Evolutionary conservation across 2,113 vertebrate genomes (phyloP).

Genomic region (Typhlomys cinereus): DNA sequence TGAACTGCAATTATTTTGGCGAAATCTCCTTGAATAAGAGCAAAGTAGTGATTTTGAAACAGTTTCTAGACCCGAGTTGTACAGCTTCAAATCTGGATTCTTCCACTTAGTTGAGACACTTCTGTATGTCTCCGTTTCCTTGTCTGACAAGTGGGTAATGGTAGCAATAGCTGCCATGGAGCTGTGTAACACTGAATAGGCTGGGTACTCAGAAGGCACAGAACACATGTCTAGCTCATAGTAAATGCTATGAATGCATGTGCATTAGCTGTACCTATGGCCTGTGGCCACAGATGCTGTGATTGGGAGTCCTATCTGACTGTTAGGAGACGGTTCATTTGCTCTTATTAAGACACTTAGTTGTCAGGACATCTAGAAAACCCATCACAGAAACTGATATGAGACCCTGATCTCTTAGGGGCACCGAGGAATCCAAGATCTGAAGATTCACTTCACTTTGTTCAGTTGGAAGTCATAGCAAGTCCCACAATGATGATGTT

Average conservation of each 20-base stretch:
- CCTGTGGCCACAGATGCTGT: not conserved
- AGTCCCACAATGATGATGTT: not conserved
- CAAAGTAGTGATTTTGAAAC: not conserved
- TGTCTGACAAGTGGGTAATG: not conserved
- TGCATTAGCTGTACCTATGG: constrained; percentile 2
- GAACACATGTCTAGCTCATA: not conserved
- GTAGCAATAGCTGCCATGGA: not conserved
- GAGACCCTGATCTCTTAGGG: not conserved
- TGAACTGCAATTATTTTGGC: not conserved
- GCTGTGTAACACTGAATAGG: not conserved
- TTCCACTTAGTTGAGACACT: constrained; percentile 10
- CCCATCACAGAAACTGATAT: not conserved
- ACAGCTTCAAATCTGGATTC: not conserved
- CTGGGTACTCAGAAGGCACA: not conserved
- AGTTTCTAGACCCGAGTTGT: not conserved
- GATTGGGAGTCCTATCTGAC: constrained; percentile 24
- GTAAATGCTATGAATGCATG: not conserved
- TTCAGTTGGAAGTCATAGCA: not conserved
- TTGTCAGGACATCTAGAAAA: constrained; percentile 38
- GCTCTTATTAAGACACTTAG: constrained; percentile 29
- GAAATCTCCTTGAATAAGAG: constrained; percentile 46
- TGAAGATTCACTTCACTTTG: not conserved
- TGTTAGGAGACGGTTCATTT: constrained; percentile 3
- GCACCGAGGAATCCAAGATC: not conserved
- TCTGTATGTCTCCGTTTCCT: constrained; percentile 25